Base-by-base conservation (phyloP, 2,113 vertebrate genomes). In the Lamprologus sp. region DNA sequence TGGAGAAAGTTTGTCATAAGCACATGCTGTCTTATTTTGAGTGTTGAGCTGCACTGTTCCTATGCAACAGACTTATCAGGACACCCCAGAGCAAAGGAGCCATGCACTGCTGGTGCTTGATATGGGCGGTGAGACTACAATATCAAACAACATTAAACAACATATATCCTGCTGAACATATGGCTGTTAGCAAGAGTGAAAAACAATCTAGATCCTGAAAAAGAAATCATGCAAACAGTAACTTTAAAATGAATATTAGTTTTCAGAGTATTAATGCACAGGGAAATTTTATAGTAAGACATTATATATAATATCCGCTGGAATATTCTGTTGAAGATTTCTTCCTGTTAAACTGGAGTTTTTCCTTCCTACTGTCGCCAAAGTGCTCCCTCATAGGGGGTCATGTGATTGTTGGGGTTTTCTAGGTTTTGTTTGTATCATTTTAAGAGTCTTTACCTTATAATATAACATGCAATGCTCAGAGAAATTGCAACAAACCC, bases 201-300 rank as follows among this genome's bases (percentile, higher is more conserved):
- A 95, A 87, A 89, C 56, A 87, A 47, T 90, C 94, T 94, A 96
- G 87, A 89, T 83, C 79, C 63, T 75, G 55, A 79, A 87, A 54
- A 89, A 88, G 88, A 92, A 94, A 93, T 60, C 4, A 75, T 12
- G 37, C 33, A 23, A 55, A 85, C 54, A 28, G 70, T 13, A 56
- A 58, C 49, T 70, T 73, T 37, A 54, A 15, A 19, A 40, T 12
- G 33, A 75, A 73, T 82, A 77, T 82, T n/a, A 65, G 31, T 63
- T 17, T 53, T 68, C 19, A 35, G 33, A 19, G 60, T 26, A 12
- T 31, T 26, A 19, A 5, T 40, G 11, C 19, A 31, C 13, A 82
- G 40, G 4, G 14, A 23, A 21, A 9, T 33, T 11, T 35, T 70
- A 35, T 23, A 80, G 13, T 21, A 10, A 77, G 49, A 21, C 7